A percentile compares a stretch with the other conserved stretches of the same genome.
Evolutionary conservation across 1,140 invertebrate genomes (phyloP).

Genomic region (Lordiphosa mommai): DNA sequence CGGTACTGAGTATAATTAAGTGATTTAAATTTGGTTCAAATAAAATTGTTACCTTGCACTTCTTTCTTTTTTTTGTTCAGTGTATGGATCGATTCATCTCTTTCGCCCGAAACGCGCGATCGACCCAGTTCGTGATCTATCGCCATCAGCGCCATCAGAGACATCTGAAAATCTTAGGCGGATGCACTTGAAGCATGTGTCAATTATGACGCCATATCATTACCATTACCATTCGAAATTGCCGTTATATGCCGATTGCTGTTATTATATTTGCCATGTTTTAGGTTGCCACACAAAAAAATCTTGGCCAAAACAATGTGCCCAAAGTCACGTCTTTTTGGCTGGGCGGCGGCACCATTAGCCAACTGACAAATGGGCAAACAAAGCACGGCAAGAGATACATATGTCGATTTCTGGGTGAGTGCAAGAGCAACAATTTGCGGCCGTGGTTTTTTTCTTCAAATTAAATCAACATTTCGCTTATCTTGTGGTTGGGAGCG

Average conservation of each 20-base stretch:
- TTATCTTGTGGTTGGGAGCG: conserved; percentile 6
- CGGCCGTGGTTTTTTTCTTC: conserved; percentile 7
- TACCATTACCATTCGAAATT: conserved; percentile 33
- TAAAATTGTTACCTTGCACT: too few species aligned
- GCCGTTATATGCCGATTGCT: conserved; percentile 45
- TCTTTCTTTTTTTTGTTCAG: too few species aligned
- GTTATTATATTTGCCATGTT: conserved; percentile 50
- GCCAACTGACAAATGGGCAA: conserved; percentile 39
- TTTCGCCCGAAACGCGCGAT: too few species aligned
- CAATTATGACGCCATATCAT: conserved; percentile 74
- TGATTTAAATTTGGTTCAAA: too few species aligned
- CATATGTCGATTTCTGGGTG: neutral
- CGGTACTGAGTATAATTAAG: too few species aligned
- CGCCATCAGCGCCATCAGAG: neutral
- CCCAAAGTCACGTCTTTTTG: conserved; percentile 39
- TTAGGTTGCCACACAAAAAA: conserved; percentile 14
- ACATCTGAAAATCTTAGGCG: conserved; percentile 41
- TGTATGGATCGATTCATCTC: neutral
- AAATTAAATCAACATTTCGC: conserved; percentile 1
- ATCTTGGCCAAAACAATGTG: conserved; percentile 26
- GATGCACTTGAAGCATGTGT: conserved; percentile 73
- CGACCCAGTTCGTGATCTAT: conserved; percentile 11
- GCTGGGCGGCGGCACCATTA: conserved; percentile 21
- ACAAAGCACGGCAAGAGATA: conserved; percentile 13
- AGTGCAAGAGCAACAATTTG: neutral